phyloP scores from a whole-genome alignment of 2,888 invertebrate genomes.

The Colletes collaris region DNA sequence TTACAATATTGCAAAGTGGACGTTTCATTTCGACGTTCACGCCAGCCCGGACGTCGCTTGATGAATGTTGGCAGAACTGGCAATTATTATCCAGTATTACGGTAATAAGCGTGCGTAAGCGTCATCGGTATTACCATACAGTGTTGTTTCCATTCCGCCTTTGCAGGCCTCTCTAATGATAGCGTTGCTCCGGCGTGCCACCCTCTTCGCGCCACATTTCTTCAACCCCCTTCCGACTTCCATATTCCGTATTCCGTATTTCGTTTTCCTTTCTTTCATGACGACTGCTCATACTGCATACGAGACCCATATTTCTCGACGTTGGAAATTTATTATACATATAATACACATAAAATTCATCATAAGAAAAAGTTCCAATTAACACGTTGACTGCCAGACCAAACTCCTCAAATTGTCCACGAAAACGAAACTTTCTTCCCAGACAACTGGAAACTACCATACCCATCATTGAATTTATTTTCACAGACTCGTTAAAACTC shows the following conservation, averaged over 20 bases:
- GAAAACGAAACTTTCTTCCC: too few species aligned
- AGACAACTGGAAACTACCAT: too few species aligned
- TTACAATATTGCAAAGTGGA: conserved; percentile 36
- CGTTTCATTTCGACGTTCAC: conserved; percentile 56
- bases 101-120: conserved; percentile 70
- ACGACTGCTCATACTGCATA: conserved; percentile 15
- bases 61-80: conserved; percentile 71
- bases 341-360: too few species aligned
- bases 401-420: too few species aligned
- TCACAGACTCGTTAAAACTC: too few species aligned
- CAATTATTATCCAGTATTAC: conserved; percentile 73
- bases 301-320: neutral
- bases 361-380: too few species aligned
- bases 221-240: conserved; percentile 22
- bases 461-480: too few species aligned
- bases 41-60: conserved; percentile 51
- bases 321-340: neutral
- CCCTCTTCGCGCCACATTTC: conserved; percentile 43
- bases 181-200: conserved; percentile 59
- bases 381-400: too few species aligned
- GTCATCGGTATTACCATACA: conserved; percentile 73
- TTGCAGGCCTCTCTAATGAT: conserved; percentile 69
- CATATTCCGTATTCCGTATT: neutral
- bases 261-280: conserved; percentile 16
- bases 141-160: conserved; percentile 70